phyloP scores from a whole-genome alignment of 2,113 vertebrate genomes.

The Halichoerus grypus region DNA sequence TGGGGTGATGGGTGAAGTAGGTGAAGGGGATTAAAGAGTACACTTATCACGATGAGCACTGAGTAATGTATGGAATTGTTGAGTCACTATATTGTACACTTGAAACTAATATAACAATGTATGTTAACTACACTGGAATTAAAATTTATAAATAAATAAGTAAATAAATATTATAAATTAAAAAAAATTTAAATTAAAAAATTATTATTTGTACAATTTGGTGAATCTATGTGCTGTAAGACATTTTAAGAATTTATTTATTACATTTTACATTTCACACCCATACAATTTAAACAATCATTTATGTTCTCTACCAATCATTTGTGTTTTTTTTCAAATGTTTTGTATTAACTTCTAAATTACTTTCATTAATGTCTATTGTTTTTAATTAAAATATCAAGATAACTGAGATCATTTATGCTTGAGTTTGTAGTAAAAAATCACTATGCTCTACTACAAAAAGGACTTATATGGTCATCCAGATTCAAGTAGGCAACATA shows the following conservation, averaged over 20 bases:
- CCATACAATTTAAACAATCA: neutral
- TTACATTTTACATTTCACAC: neutral
- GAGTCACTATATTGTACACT: neutral
- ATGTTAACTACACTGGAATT: neutral
- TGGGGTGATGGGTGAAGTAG: neutral
- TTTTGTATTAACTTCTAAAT: conserved; percentile 18
- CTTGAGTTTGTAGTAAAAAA: neutral
- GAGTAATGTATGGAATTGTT: neutral
- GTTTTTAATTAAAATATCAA: neutral
- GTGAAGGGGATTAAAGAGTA: no score
- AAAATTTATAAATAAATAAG: no score
- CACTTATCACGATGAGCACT: neutral
- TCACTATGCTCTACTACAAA: neutral
- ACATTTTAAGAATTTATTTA: neutral
- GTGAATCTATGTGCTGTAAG: neutral
- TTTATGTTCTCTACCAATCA: neutral
- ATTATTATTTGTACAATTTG: neutral
- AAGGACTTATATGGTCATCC: neutral
- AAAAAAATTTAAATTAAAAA: neutral
- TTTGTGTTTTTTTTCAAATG: neutral
- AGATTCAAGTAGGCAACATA: neutral
- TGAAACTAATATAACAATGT: neutral
- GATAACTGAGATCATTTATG: neutral
- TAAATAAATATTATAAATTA: neutral
- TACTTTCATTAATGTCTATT: neutral